phyloP scores from a whole-genome alignment of 2,113 vertebrate species.

The Gila orcuttii region DNA sequence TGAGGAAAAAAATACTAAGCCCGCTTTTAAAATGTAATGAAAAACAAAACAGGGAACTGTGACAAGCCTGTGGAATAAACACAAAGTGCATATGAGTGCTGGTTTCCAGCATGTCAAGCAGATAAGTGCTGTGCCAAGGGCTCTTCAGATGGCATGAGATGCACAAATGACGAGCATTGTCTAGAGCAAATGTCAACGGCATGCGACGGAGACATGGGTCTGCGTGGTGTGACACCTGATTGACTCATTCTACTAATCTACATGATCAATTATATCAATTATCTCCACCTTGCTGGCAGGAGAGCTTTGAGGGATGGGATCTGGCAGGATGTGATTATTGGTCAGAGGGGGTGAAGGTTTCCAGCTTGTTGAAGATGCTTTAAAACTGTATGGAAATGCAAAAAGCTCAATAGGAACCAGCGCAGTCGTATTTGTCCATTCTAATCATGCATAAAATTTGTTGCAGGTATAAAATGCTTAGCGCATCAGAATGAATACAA shows the following conservation, averaged over 20 bases:
- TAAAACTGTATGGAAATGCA: background rate
- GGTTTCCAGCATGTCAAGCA: slow-evolving; percentile 13
- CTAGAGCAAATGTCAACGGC: slow-evolving; percentile 33
- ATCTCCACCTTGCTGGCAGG: slow-evolving; percentile 36
- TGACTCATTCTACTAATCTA: slow-evolving; percentile 50
- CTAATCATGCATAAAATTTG: background rate
- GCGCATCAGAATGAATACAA: background rate
- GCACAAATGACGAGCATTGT: slow-evolving; percentile 30
- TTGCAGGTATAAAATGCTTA: background rate
- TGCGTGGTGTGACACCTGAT: slow-evolving; percentile 33
- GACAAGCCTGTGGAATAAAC: background rate
- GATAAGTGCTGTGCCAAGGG: slow-evolving; percentile 1
- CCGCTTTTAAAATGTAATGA: background rate
- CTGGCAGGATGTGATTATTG: slow-evolving; percentile 43
- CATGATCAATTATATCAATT: slow-evolving; percentile 51
- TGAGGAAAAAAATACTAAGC: background rate
- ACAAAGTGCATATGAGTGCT: slow-evolving; percentile 12
- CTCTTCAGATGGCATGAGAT: slow-evolving; percentile 32
- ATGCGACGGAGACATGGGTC: background rate
- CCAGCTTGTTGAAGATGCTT: background rate
- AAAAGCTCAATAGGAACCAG: background rate
- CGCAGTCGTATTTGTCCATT: background rate
- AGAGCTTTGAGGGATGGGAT: slow-evolving; percentile 37
- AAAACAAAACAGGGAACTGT: background rate
- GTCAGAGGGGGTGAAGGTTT: slow-evolving; percentile 43